Base-by-base conservation (phyloP, 2,113 vertebrate species). In the Platichthys stellatus region DNA sequence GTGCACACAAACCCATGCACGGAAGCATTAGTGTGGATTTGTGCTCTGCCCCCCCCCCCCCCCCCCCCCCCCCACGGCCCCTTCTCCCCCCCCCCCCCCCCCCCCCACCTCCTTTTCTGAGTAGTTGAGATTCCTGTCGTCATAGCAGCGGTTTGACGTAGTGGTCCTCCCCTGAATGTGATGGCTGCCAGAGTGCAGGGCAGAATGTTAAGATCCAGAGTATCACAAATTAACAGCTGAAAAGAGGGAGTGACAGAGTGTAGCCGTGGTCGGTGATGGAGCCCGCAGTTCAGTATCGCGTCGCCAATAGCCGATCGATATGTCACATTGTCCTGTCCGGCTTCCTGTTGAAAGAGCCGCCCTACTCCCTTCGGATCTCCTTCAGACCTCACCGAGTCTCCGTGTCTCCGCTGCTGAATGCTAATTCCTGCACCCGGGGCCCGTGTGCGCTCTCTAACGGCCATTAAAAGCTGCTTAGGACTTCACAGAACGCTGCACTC, bases 371-470 rank as follows among this genome's bases (percentile, higher is more conserved):
- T 69, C 63, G 64, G 74, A 72, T 89, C 80, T 87, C 88, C 87
- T 92, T 90, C 92, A 92, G 80, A 83, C 90, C 81, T 82, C 83
- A 88, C 81, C 68, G 88, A 82, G 69, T 86, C 69, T 64, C 12
- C 23, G 57, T 49, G 77, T 72, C 78, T 61, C 80, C 66, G 51
- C 58, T 51, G 49, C 78, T 86, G 90, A 83, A 91, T 91, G 77
- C 86, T 90, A 90, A 90, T 89, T 82, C 35, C 3, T 82, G 63
- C 54, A 45, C 82, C 65, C 58, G 28, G 60, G 71, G 79, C 78
- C 67, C 63, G 21, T 38, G 40, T n/a, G 35, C 47, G 12, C 80
- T 74, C 60, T 70, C 68, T 57, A 69, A 63, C 38, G 51, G 63
- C 71, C 78, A 82, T 83, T 84, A 86, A 90, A 84, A 86, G 76